Evolutionary conservation across 1,140 invertebrate genomes (phyloP).

Genomic region (Dolichoris vasculosae): DNA sequence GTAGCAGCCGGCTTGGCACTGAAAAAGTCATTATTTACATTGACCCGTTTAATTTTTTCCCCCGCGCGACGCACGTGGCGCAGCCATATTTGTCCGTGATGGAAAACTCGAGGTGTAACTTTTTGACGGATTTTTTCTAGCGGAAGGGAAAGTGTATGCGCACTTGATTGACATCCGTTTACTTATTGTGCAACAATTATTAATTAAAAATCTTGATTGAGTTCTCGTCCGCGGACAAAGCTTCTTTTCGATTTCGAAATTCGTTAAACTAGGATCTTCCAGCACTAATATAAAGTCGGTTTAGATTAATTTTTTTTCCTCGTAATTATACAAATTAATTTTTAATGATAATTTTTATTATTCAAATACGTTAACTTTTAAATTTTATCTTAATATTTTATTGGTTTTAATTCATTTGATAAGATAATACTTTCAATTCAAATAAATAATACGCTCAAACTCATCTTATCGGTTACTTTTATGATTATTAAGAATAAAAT

Average conservation of each 20-base stretch:
- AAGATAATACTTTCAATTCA: not conserved
- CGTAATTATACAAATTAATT: not conserved
- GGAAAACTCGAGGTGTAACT: not conserved
- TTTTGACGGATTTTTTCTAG: not conserved
- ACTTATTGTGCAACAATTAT: conserved; percentile 14
- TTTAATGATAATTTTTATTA: conserved; percentile 25
- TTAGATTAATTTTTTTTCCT: not conserved
- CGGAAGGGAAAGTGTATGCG: conserved; percentile 18
- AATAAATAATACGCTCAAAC: not conserved
- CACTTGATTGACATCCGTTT: not conserved
- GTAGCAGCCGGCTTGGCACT: not conserved
- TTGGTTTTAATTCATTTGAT: not conserved
- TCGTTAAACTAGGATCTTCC: not conserved
- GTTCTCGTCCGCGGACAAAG: not conserved
- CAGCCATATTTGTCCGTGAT: not conserved
- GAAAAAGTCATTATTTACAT: conserved; percentile 44
- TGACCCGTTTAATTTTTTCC: conserved; percentile 38
- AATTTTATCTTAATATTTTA: conserved; percentile 10
- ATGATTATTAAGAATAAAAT: too few relatives aligned
- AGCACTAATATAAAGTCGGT: not conserved
- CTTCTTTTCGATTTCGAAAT: not conserved
- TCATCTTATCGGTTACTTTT: not conserved
- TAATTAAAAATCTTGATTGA: not conserved
- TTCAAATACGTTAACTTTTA: not conserved
- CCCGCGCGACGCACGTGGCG: not conserved